These are phyloP conservation scores for Drosophila willistoni DNA, from an alignment of 1,140 invertebrate species.

Conservation along the genomic window DNA sequence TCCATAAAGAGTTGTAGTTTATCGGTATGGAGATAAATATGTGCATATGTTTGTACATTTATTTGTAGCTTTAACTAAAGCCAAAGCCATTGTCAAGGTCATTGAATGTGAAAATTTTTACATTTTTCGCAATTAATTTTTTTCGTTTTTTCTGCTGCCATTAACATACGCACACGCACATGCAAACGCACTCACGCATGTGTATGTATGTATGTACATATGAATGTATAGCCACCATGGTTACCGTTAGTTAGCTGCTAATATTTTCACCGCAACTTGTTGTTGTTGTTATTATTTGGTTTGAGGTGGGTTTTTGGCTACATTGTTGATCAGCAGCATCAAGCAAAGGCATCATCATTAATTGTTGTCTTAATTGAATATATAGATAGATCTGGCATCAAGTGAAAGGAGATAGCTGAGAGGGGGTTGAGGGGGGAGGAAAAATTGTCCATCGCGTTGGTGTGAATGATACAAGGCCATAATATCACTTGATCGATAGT, in stretches of 20 bases:
- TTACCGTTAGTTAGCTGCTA: constrained; percentile 26
- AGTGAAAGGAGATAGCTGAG: not conserved
- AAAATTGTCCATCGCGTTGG: not conserved
- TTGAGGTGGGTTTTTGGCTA: not conserved
- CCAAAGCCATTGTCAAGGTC: constrained; percentile 20
- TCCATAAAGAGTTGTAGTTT: constrained; percentile 25
- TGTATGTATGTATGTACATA: not conserved
- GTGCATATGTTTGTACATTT: constrained; percentile 8
- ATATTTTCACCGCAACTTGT: constrained; percentile 17
- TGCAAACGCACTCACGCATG: not conserved
- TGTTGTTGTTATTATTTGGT: constrained; percentile 10
- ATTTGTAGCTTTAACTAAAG: constrained; percentile 3
- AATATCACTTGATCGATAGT: not conserved
- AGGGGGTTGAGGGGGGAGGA: not conserved
- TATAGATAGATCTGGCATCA: not conserved
- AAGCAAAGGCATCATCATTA: constrained; percentile 14
- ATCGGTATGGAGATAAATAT: constrained; percentile 1
- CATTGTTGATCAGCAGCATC: not conserved
- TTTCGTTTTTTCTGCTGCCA: not conserved
- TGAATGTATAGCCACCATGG: not conserved
- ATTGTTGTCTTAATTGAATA: constrained; percentile 20
- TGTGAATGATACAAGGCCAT: not conserved
- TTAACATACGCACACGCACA: constrained; percentile 19
- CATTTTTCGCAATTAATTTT: constrained; percentile 22
- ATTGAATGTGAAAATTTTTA: constrained; percentile 25